Percentiles rank a stretch among this genome's conserved stretches.
These are phyloP conservation scores for Phrynocephalus vlangalii DNA, from an alignment of 2,797 vertebrate species.

Conservation along the genomic window DNA sequence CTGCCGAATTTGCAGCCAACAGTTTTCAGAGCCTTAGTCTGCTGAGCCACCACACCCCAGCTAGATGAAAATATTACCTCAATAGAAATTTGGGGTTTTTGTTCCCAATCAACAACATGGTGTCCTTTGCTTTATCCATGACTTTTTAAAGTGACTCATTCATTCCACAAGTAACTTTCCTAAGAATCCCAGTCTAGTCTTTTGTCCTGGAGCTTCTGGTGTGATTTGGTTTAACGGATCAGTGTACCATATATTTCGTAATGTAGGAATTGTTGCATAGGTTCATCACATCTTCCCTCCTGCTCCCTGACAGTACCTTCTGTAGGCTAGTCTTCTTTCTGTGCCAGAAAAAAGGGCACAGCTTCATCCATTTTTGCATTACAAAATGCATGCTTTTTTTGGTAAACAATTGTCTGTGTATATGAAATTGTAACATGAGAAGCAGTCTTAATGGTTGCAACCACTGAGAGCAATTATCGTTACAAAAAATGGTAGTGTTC, in stretches of 20 bases:
- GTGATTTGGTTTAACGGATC: background rate
- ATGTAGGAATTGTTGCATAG: background rate
- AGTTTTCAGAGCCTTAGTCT: no score
- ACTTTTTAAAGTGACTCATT: background rate
- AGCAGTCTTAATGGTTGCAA: slow-evolving; percentile 25
- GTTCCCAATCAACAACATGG: background rate
- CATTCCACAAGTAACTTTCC: background rate
- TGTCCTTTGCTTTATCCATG: background rate
- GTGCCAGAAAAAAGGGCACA: background rate
- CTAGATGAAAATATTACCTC: background rate
- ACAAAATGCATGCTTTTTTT: background rate
- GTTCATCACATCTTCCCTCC: no score
- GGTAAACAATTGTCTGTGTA: slow-evolving; percentile 19
- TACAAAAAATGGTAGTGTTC: slow-evolving; percentile 38
- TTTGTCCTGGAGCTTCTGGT: background rate
- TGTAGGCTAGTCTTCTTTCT: background rate
- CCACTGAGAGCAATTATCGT: slow-evolving; percentile 32
- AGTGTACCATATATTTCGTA: background rate
- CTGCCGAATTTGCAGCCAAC: no score
- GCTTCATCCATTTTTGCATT: slow-evolving; percentile 9
- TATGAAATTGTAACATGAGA: slow-evolving; percentile 46
- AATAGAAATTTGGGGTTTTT: background rate
- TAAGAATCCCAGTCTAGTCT: no score
- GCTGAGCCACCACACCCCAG: no score
- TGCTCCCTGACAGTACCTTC: background rate